Evolutionary conservation across 1,140 invertebrate species (phyloP).

Genomic region (Saccostrea glomerata): DNA sequence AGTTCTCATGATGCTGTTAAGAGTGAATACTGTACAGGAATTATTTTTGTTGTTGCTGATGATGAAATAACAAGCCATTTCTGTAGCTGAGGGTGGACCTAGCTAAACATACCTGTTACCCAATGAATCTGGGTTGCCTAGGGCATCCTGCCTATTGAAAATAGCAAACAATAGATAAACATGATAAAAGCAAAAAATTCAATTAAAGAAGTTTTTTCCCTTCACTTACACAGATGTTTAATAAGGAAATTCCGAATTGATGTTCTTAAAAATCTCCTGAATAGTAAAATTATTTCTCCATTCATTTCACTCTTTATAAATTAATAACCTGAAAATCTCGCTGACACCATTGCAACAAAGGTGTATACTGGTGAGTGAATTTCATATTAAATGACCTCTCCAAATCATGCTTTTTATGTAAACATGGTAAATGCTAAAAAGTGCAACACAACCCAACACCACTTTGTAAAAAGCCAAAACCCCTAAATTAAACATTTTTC

Average conservation of each 20-base stretch:
- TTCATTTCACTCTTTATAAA: neutral
- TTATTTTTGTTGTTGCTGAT: neutral
- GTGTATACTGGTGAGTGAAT: neutral
- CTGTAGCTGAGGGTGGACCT: slow-evolving; percentile 12
- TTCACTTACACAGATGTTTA: no score
- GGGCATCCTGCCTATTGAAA: slow-evolving; percentile 67
- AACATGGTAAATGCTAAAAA: no score
- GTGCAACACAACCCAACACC: slow-evolving; percentile 1
- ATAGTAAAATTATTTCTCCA: no score
- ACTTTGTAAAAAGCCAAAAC: neutral
- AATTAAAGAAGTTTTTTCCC: no score
- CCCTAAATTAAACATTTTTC: neutral
- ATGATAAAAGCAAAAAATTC: no score
- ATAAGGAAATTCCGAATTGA: no score
- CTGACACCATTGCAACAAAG: neutral
- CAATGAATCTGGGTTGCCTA: slow-evolving; percentile 74
- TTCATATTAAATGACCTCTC: neutral
- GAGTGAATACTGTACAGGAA: neutral
- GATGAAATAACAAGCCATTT: slow-evolving; percentile 19
- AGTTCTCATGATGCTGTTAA: no score
- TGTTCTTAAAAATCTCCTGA: no score
- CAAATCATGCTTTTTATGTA: neutral
- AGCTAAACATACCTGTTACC: slow-evolving; percentile 71
- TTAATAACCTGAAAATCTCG: neutral
- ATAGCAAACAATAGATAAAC: slow-evolving; percentile 44